Evolutionary conservation across 1,140 invertebrate genomes (phyloP), one percentile per base, ranked within the genome.

Genomic region (Asbolus verrucosus): DNA sequence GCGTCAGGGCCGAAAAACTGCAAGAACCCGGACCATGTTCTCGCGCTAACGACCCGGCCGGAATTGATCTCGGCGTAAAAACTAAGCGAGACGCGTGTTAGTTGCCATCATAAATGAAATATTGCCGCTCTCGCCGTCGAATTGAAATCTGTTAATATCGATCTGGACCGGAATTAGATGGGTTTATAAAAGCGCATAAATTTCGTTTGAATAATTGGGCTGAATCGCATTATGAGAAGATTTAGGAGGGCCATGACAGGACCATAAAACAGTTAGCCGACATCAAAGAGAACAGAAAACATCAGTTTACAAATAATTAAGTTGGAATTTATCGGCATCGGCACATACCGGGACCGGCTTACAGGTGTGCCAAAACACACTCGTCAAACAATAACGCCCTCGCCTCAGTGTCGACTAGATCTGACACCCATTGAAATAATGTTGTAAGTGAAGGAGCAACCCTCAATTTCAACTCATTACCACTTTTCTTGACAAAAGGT

Each of bases 11-110:
- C 39, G 46, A 65, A 59, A 61, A 59, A 59, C 61, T 71, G 65
- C 69, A 70, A 70, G 46, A 43, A 66, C 68, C 67, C 61, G 62
- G 33, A 4, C 33, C 33, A 36, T 36, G 33, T 11, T 36, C n/a
- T n/a, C 59, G 6, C 63, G 69, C 69, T 71, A 65, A 71, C 69
- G 60, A 65, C 59, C 66, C 61, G 69, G 41, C 65, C 36, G 43
- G 27, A 54, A 54, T 54, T 54, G 46, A 54, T 54, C 46, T 16
- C n/a, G 46, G 46, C n/a, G 46, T 24, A 54, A 54, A 54, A 54
- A 54, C 19, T 54, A 21, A 54, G 46, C 46, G 61, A 59, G 50
- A 59, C 50, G 50, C 50, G 50, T 59, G 50, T 59, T 59, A 59
- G 16, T 59, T 24, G 16, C 14, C 60, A 18, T 63, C 61, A 63